A percentile compares a stretch with the other conserved stretches of the same genome.
phyloP scores from a whole-genome alignment of 2,797 vertebrate genomes.

The Rhinogobio ventralis region DNA sequence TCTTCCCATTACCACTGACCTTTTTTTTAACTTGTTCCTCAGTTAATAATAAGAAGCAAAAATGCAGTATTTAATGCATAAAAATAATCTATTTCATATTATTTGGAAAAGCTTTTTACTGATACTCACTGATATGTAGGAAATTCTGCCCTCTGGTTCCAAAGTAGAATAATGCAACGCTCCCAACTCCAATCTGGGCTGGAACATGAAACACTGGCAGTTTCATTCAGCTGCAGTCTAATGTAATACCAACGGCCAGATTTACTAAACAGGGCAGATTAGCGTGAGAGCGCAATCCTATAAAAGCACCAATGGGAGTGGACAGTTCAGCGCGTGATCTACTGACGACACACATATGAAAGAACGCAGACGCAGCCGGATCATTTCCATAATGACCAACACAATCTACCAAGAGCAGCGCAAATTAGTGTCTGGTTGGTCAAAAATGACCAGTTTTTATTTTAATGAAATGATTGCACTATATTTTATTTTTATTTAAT shows the following conservation, averaged over 20 bases:
- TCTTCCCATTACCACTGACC: background rate
- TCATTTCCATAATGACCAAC: no score
- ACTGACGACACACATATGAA: no score
- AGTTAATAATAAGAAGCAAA: background rate
- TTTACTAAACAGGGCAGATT: background rate
- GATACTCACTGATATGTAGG: slow-evolving; percentile 75
- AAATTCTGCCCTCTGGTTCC: slow-evolving; percentile 64
- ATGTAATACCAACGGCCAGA: background rate
- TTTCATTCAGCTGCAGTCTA: slow-evolving; percentile 34
- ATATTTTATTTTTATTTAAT: no score
- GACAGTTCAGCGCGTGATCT: no score
- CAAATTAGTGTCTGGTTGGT: no score
- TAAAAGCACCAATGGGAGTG: no score
- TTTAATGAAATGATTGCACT: no score
- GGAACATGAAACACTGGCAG: slow-evolving; percentile 66
- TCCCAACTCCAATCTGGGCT: slow-evolving; percentile 61
- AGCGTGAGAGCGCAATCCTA: background rate
- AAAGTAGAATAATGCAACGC: slow-evolving; percentile 60
- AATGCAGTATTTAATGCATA: background rate
- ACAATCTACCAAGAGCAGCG: no score
- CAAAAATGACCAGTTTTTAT: no score
- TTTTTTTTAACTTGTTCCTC: background rate
- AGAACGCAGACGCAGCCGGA: no score
- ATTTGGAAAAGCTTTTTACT: background rate
- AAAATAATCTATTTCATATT: no score